A percentile compares a stretch with the other conserved stretches of the same genome.
These are phyloP conservation scores for Melieria picta DNA, from an alignment of 2,888 invertebrate genomes.

Conservation along the genomic window DNA sequence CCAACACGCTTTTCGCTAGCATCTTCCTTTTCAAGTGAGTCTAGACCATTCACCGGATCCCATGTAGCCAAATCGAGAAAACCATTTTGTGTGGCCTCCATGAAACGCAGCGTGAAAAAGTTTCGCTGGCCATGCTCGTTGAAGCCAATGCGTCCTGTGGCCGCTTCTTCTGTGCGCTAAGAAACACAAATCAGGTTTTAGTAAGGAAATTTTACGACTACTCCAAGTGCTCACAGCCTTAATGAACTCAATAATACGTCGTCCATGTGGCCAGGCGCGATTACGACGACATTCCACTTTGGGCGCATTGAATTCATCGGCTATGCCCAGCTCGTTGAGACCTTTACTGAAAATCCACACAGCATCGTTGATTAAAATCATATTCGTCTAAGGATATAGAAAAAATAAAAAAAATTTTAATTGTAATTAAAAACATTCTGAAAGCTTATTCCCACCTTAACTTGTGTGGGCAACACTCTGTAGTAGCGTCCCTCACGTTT, in stretches of 20 bases:
- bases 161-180: slow-evolving; percentile 60
- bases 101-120: slow-evolving; percentile 74
- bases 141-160: slow-evolving; percentile 63
- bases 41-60: slow-evolving; percentile 63
- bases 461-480: slow-evolving; percentile 52
- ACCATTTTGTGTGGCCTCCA: slow-evolving; percentile 72
- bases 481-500: slow-evolving; percentile 57
- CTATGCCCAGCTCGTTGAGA: slow-evolving; percentile 60
- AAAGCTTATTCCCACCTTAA: slow-evolving; percentile 47
- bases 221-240: slow-evolving; percentile 68
- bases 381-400: slow-evolving; percentile 70
- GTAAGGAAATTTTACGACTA: slow-evolving; percentile 17
- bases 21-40: slow-evolving; percentile 70
- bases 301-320: slow-evolving; percentile 55
- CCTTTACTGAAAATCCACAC: slow-evolving; percentile 74
- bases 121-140: slow-evolving; percentile 73
- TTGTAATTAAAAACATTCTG: too few relatives aligned
- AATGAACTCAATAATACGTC: slow-evolving; percentile 75
- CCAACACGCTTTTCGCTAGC: slow-evolving; percentile 69
- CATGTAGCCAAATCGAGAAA: slow-evolving; percentile 69
- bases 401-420: neutral
- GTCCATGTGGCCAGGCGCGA: slow-evolving; percentile 71
- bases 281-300: slow-evolving; percentile 64
- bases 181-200: slow-evolving; percentile 6
- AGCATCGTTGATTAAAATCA: slow-evolving; percentile 77